Evolutionary conservation across 2,888 invertebrate species (phyloP), one percentile per base, ranked within the genome.

Genomic region (Hydrotaea diabolus): DNA sequence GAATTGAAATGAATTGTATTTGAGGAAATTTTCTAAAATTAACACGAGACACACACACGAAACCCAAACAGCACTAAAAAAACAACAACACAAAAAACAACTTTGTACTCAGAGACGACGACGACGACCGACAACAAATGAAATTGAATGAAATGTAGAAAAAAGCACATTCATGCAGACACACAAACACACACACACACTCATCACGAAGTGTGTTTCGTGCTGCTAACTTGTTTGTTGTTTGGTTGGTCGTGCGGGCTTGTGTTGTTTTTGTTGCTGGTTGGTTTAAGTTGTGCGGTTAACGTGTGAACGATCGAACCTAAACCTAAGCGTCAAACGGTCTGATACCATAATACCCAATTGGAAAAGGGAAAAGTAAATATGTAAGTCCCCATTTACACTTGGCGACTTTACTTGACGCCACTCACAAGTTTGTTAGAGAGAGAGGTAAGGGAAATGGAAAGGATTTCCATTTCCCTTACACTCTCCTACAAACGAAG

Each of bases 1-100:
- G 89, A 92, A 91, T 89, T 89, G 88, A 91, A 91, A 90, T 91
- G 91, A 92, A 90, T 90, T 87, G 87, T 86, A 88, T 83, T 85
- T 82, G 75, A 85, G 88, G 88, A 88, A 89, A 89, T 89, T 85
- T 90, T 91, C 90, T 90, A 90, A 91, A 91, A 89, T 90, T 91
- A 90, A 89, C 89, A 89, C 86, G 85, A 86, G 85, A 86, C 85
- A 76, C 72, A 76, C 72, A 80, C 79, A 83, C 77, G 77, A 21
- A 57, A 39, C 64, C 43, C 75, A 62, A 19, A 71, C 7, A 71
- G 15, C 43, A 46, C n/a, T n/a, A n/a, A n/a, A n/a, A n/a, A n/a
- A n/a, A 43, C 23, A 49, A 55, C 57, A 73, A 64, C 23, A 26
- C 26, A 31, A 31, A 31, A 3, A 66, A 66, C 36, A 62, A 62